These are phyloP conservation scores for Neoitamus cyanurus DNA, from an alignment of 2,888 invertebrate species.

Conservation along the genomic window DNA sequence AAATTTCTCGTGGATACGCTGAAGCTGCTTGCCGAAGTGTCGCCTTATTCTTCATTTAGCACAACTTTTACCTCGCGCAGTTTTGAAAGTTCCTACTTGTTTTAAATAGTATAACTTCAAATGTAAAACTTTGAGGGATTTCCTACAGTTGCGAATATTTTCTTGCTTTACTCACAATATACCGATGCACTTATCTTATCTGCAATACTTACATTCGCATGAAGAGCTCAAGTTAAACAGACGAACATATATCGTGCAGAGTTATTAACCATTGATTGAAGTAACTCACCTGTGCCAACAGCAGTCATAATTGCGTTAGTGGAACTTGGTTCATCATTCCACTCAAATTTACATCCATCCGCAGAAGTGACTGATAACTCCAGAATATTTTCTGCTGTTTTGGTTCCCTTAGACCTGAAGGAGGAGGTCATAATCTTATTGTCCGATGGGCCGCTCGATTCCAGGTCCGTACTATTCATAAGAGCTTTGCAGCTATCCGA, in stretches of 20 bases:
- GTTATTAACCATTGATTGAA: background rate
- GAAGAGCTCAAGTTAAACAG: background rate
- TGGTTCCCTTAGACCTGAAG: constrained; percentile 60
- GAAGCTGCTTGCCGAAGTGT: background rate
- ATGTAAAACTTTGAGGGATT: background rate
- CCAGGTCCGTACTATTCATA: background rate
- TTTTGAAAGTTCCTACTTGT: background rate
- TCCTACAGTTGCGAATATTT: background rate
- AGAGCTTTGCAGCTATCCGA: background rate
- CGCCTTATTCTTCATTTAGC: background rate
- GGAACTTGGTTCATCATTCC: constrained; percentile 56
- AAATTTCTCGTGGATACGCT: background rate
- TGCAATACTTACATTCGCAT: background rate
- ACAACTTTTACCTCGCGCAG: background rate
- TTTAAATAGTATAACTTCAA: background rate
- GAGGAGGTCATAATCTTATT: constrained; percentile 60
- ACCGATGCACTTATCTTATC: background rate
- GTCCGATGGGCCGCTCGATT: background rate
- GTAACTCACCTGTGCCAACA: constrained; percentile 25
- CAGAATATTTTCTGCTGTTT: constrained; percentile 52
- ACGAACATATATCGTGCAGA: background rate
- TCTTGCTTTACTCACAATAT: background rate
- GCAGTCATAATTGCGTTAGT: constrained; percentile 8
- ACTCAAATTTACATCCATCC: constrained; percentile 36
- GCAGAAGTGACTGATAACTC: constrained; percentile 13